A percentile compares a stretch with the other conserved stretches of the same genome.
phyloP scores from a whole-genome alignment of 2,888 invertebrate genomes.

The Mylabris sibirica region DNA sequence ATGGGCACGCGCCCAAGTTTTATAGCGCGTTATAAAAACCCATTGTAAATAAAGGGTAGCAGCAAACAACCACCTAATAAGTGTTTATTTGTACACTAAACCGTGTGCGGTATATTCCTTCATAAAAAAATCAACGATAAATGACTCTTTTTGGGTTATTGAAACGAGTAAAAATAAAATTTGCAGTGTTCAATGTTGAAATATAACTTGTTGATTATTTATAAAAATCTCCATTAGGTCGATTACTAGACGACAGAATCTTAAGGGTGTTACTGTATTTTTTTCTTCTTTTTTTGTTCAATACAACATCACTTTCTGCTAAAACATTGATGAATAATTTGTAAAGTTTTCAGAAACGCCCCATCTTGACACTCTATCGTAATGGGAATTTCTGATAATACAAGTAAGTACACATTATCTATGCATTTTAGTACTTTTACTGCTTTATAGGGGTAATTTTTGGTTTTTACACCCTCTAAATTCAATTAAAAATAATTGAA shows the following conservation, averaged over 20 bases:
- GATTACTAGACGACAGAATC: constrained; percentile 34
- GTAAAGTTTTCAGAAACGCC: constrained; percentile 47
- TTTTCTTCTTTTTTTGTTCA: not conserved
- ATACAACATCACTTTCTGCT: constrained; percentile 33
- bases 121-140: not conserved
- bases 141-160: not conserved
- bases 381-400: constrained; percentile 38
- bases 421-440: constrained; percentile 2
- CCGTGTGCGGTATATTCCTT: constrained; percentile 3
- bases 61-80: constrained; percentile 34
- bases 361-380: constrained; percentile 33
- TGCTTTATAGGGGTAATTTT: not conserved
- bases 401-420: no score
- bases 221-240: constrained; percentile 34
- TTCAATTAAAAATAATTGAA: not conserved
- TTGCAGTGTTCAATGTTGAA: not conserved
- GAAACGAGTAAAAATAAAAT: not conserved
- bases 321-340: constrained; percentile 55
- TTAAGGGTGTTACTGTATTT: constrained; percentile 22
- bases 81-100: constrained; percentile 32
- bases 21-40: constrained; percentile 49
- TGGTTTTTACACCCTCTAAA: not conserved
- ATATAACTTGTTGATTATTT: constrained; percentile 33
- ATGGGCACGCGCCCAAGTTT: constrained; percentile 31
- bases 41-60: constrained; percentile 54